phyloP scores from a whole-genome alignment of 2,797 vertebrate genomes.

The Rhinella marina region DNA sequence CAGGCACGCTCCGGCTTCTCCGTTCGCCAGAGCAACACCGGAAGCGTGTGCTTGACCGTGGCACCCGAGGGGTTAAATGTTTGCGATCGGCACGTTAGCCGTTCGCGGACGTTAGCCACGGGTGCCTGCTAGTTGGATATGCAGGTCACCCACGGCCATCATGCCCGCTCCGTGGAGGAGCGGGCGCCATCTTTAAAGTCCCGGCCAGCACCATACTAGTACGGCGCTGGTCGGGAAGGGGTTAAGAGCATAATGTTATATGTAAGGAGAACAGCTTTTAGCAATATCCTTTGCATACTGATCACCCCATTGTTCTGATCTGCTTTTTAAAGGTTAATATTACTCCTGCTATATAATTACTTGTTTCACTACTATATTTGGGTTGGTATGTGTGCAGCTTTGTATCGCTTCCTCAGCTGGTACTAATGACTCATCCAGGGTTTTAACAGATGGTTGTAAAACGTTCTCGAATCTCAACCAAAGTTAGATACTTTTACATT shows the following conservation, averaged over 20 bases:
- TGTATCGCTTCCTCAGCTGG: constrained; percentile 11
- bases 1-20: no score
- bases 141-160: no score
- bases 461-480: not conserved
- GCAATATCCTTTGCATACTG: not conserved
- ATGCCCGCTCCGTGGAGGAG: no score
- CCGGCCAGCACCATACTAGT: no score
- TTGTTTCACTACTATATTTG: constrained; percentile 1
- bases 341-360: constrained; percentile 2
- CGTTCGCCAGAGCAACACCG: no score
- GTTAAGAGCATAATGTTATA: not conserved
- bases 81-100: no score
- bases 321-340: not conserved
- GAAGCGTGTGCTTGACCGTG: no score
- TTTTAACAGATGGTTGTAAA: constrained; percentile 11
- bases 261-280: not conserved
- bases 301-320: not conserved
- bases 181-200: no score
- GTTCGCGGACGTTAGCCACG: no score
- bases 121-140: no score
- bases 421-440: constrained; percentile 19
- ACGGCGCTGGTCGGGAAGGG: no score
- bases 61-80: no score
- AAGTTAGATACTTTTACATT: not conserved
- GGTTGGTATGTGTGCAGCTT: constrained; percentile 11